Conservation (phyloP, 2,797 vertebrate species). For the Epinephelus malabaricus region DNA sequence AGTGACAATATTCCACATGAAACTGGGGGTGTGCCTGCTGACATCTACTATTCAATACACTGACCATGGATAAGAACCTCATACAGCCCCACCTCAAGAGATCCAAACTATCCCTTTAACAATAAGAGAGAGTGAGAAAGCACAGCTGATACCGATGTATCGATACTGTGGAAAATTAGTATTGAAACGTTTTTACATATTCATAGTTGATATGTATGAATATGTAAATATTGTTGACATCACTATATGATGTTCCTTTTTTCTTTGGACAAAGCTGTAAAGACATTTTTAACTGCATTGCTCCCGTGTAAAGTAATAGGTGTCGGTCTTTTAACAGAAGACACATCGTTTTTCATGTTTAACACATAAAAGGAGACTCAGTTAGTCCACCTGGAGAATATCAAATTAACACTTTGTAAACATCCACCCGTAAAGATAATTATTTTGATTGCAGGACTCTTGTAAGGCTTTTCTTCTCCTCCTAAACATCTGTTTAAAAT, state of each 20-base stretch:
- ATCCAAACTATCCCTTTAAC: too few species aligned
- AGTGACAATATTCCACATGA: too few species aligned
- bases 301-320: conserved; percentile 46
- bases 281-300: conserved; percentile 29
- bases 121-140: too few species aligned
- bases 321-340: conserved; percentile 72
- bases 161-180: too few species aligned
- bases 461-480: conserved; percentile 82
- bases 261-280: conserved; percentile 40
- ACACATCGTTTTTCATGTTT: conserved; percentile 57
- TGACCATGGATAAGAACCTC: too few species aligned
- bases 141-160: too few species aligned
- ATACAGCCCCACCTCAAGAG: too few species aligned
- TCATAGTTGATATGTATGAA: too few species aligned
- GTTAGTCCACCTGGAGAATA: conserved; percentile 74
- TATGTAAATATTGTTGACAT: too few species aligned
- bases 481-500: conserved; percentile 96
- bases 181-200: too few species aligned
- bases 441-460: conserved; percentile 90
- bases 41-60: too few species aligned
- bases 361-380: conserved; percentile 75
- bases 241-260: conserved; percentile 6
- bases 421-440: conserved; percentile 84
- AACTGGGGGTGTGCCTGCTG: too few species aligned
- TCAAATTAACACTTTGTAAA: conserved; percentile 88